Evolutionary conservation across 2,888 invertebrate genomes (phyloP).

Genomic region (Notodonta ziczac): DNA sequence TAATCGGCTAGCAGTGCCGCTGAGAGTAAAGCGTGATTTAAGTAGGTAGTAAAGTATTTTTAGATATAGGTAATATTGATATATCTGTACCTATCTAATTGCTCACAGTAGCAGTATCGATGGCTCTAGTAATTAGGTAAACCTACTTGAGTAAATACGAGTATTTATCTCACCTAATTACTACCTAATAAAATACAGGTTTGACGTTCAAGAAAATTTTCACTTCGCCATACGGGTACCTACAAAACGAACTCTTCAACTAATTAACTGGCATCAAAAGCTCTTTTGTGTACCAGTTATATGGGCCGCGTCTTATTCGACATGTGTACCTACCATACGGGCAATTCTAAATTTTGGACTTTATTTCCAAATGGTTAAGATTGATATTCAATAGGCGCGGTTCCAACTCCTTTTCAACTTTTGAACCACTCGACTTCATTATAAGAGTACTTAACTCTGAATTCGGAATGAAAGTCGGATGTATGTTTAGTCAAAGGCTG

Average conservation of each 20-base stretch:
- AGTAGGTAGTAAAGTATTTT: too few relatives aligned
- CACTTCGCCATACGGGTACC: slow-evolving; percentile 15
- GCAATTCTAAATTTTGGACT: not conserved
- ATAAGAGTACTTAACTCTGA: slow-evolving; percentile 44
- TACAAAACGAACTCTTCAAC: slow-evolving; percentile 43
- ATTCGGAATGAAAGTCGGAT: slow-evolving; percentile 45
- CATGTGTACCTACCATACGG: not conserved
- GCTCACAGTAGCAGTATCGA: too few relatives aligned
- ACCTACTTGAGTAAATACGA: too few relatives aligned
- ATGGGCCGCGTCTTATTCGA: slow-evolving; percentile 15
- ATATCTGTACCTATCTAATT: too few relatives aligned
- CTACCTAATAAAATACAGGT: slow-evolving; percentile 7
- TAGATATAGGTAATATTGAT: too few relatives aligned
- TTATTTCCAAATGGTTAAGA: slow-evolving; percentile 15
- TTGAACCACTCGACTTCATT: slow-evolving; percentile 39
- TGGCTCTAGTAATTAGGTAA: too few relatives aligned
- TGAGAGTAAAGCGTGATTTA: too few relatives aligned
- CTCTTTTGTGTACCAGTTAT: slow-evolving; percentile 39
- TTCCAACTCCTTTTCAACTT: slow-evolving; percentile 38
- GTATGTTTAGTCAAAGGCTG: not conserved
- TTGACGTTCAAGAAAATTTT: slow-evolving; percentile 18
- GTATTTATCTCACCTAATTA: not conserved
- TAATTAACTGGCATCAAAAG: slow-evolving; percentile 58
- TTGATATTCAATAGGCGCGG: slow-evolving; percentile 22
- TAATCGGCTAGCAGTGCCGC: too few relatives aligned